Evolutionary conservation across 2,888 invertebrate genomes (phyloP), one percentile per base, ranked within the genome.

Genomic region (Drosophila borealis): DNA sequence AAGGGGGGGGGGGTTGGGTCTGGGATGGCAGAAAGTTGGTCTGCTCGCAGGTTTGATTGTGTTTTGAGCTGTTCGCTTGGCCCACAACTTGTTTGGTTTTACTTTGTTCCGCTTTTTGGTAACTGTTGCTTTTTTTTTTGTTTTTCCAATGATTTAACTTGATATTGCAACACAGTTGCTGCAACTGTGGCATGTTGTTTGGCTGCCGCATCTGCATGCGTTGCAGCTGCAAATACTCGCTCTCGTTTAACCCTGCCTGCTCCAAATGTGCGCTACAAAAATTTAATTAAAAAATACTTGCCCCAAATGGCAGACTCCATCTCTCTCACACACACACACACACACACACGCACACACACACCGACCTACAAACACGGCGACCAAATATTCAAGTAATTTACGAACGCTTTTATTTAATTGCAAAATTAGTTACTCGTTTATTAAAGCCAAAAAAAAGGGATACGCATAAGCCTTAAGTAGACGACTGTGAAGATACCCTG

Each of bases 241-340:
- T 21, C 50, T 21, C 50, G 50, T 11, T 51, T 39, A 65, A 42
- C 65, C 59, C 56, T 60, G 64, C 57, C 59, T 66, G 61, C 69
- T 62, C 68, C 53, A 17, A 68, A 59, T 68, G 74, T 54, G 55
- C 49, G 41, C 78, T 57, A 45, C 59, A 55, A 64, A 84, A 84
- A 84, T 84, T 82, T 84, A 84, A 84, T 84, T 84, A 84, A 88
- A 81, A 83, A 84, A 84, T 84, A 80, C 74, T 78, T 86, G 74
- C 80, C 78, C 87, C 67, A 82, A 86, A 83, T 86, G 68, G 73
- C 65, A 55, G 19, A 11, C 55, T 25, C 9, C 48, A 54, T 54
- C 39, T 48, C 33, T 45, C 41, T 34, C 46, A 55, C 37, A 57
- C 33, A 53, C 33, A 61, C 48, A 59, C 13, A 33, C 36, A 56